Conservation (phyloP, 2,888 invertebrate genomes). For the Boloria euphrosyne region DNA sequence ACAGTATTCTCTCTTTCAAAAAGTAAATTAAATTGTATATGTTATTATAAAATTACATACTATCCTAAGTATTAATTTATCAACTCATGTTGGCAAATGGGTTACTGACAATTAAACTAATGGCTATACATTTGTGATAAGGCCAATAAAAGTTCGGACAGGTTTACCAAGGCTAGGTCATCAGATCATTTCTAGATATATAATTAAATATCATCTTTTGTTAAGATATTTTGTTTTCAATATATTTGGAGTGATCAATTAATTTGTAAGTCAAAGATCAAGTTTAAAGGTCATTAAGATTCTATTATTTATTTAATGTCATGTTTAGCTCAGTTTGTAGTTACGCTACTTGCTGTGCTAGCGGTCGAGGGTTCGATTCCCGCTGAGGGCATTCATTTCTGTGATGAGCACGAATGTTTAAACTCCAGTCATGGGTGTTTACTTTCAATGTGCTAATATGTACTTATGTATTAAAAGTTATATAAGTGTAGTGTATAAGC, state of each 20-base stretch:
- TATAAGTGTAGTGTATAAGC: no score
- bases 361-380: no score
- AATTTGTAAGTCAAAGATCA: slow-evolving; percentile 27
- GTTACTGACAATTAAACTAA: slow-evolving; percentile 29
- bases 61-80: not conserved
- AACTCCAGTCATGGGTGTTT: no score
- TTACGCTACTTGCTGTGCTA: no score
- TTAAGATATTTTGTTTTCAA: slow-evolving; percentile 16
- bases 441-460: no score
- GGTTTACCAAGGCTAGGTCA: slow-evolving; percentile 33
- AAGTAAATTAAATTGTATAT: not conserved
- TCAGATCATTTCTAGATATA: slow-evolving; percentile 1
- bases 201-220: slow-evolving; percentile 5
- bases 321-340: not conserved
- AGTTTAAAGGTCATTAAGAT: slow-evolving; percentile 22
- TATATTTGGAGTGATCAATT: slow-evolving; percentile 20
- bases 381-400: no score
- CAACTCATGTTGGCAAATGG: not conserved
- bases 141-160: slow-evolving; percentile 26
- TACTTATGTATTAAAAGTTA: no score
- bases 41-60: not conserved
- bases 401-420: no score
- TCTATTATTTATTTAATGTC: slow-evolving; percentile 6
- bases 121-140: slow-evolving; percentile 23
- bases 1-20: no score